phyloP scores from a whole-genome alignment of 30 jellyfish, hydroid and myxozoan genomes.

The Hydractinia echinata region DNA sequence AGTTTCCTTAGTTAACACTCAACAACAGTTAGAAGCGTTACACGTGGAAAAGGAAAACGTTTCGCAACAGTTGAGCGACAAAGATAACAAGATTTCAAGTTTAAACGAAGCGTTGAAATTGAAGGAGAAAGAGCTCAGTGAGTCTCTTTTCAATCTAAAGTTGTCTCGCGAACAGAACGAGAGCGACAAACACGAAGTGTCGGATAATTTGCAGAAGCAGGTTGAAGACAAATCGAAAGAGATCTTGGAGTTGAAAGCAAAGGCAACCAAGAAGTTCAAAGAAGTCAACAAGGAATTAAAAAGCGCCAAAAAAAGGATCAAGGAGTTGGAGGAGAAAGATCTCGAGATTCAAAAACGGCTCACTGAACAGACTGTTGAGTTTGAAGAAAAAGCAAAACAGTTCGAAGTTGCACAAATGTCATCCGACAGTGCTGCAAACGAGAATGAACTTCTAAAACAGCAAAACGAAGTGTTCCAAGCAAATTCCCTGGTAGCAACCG shows the following conservation, averaged over 20 bases:
- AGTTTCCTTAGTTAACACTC: not conserved
- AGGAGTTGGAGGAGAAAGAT: conserved; percentile 1
- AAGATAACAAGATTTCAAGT: not conserved
- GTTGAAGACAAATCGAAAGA: not conserved
- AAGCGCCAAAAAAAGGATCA: not conserved
- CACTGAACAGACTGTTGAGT: not conserved
- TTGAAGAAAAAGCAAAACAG: not conserved
- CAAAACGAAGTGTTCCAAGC: not conserved
- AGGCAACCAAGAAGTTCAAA: conserved; percentile 10
- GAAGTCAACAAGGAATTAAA: not conserved
- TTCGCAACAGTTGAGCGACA: not conserved
- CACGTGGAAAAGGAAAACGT: not conserved
- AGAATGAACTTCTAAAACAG: not conserved
- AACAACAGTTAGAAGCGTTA: not conserved
- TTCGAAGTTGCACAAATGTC: not conserved
- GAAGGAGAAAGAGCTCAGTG: not conserved
- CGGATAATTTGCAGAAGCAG: not conserved
- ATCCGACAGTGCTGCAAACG: not conserved
- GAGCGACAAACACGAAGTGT: not conserved
- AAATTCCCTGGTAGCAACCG: not conserved
- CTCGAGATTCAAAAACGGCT: not conserved
- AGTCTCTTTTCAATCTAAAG: not conserved
- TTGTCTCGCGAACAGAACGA: not conserved
- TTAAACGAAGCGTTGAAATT: not conserved
- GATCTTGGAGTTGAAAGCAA: conserved; percentile 4